A percentile compares a stretch with the other conserved stretches of the same genome.
These are phyloP conservation scores for Nerophis ophidion DNA, from an alignment of 2,113 vertebrate genomes.

Conservation along the genomic window DNA sequence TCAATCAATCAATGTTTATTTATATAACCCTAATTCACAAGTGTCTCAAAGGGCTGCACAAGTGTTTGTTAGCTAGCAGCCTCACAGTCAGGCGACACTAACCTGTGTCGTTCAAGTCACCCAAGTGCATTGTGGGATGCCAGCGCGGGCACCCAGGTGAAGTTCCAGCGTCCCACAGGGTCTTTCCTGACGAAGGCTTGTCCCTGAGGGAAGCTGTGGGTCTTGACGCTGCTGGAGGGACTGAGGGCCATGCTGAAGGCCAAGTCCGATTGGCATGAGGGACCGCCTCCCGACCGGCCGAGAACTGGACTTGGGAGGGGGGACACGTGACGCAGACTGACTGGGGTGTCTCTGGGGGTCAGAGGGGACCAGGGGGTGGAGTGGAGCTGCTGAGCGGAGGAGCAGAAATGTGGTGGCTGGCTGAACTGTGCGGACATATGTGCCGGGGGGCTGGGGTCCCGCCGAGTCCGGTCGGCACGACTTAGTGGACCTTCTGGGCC, in stretches of 20 bases:
- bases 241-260: constrained; percentile 90
- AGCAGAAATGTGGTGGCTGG: constrained; percentile 4
- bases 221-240: constrained; percentile 84
- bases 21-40: too few relatives aligned
- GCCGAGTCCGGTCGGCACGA: background rate
- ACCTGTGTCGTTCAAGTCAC: too few relatives aligned
- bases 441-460: background rate
- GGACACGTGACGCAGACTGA: too few relatives aligned
- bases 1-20: too few relatives aligned
- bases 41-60: too few relatives aligned
- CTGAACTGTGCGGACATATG: background rate
- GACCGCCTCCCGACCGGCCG: background rate
- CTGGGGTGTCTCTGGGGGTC: too few relatives aligned
- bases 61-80: too few relatives aligned
- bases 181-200: constrained; percentile 88
- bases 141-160: constrained; percentile 92
- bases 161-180: constrained; percentile 81
- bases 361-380: background rate
- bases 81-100: too few relatives aligned
- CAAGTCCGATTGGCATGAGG: constrained; percentile 48
- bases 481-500: background rate
- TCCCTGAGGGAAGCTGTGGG: constrained; percentile 90
- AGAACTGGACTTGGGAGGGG: background rate
- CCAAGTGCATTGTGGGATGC: constrained; percentile 23
- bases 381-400: background rate